These are phyloP conservation scores for Propithecus coquereli DNA, from an alignment of 2,113 vertebrate species.

Conservation along the genomic window DNA sequence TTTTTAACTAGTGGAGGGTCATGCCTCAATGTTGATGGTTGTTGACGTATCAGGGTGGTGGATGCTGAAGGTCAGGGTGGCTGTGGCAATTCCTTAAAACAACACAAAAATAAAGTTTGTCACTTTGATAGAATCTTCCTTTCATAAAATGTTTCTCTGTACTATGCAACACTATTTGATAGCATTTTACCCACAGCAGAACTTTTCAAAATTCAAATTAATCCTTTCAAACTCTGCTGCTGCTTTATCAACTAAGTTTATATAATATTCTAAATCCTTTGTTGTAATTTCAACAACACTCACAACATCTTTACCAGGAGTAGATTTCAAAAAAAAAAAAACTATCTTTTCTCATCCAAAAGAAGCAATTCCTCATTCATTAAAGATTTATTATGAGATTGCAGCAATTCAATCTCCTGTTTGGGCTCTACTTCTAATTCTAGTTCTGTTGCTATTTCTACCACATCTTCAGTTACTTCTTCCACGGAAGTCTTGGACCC, in stretches of 20 bases:
- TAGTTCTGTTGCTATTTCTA: neutral
- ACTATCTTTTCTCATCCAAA: neutral
- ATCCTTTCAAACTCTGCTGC: neutral
- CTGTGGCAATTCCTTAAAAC: neutral
- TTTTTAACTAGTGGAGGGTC: neutral
- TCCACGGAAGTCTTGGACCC: neutral
- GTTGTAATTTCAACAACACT: neutral
- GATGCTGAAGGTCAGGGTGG: neutral
- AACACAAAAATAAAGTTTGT: neutral
- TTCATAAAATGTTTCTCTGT: neutral
- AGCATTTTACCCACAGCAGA: neutral
- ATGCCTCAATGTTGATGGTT: neutral
- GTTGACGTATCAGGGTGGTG: neutral
- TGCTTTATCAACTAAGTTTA: neutral
- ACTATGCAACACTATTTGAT: neutral
- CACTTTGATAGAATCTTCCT: neutral
- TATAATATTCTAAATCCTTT: neutral
- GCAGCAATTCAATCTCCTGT: neutral
- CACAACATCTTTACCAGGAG: neutral
- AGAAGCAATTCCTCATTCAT: neutral
- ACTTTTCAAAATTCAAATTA: neutral
- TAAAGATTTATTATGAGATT: neutral
- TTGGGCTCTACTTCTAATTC: neutral
- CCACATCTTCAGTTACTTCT: neutral
- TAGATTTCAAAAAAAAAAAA: neutral